Evolutionary conservation across 2,113 vertebrate species (phyloP), one percentile per base, ranked within the genome.

Genomic region (Geococcyx californianus): DNA sequence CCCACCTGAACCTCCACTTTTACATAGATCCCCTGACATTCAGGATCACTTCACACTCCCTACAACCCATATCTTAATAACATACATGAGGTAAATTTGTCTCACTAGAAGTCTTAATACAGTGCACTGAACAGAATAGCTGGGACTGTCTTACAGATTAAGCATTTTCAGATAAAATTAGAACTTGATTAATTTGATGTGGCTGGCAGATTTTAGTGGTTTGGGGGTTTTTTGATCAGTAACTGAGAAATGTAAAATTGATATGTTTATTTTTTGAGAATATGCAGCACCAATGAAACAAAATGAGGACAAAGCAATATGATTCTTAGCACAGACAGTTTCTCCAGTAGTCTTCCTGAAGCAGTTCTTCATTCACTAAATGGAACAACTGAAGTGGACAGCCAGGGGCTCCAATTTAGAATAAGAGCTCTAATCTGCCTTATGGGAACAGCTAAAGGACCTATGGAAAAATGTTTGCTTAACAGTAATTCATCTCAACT

Each of bases 391-490:
- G 54, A 94, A 96, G 45, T 34, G 51, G 64, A 86, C 78, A 76
- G 79, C n/a, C 38, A 89, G 38, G 42, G 40, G 21, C 84, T 94
- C 69, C 82, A 80, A 55, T 87, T 94, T 91, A 92, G 62, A 87
- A 6, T 58, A 89, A 59, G 40, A 92, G 29, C 55, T 88, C 84
- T 88, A 84, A 94, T 84, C 47, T 95, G 75, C 85, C 79, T 88
- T 92, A 94, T 14, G 76, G 92, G 44, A 92, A 36, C 38, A 92
- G 45, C 95, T 80, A 49, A 86, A 94, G 84, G 56, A 93, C 86
- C 93, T 89, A 97, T 89, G 69, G 91, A 97, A 94, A 93, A 92
- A 52, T 56, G 64, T 90, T 93, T 94, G 81, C 78, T 90, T 94
- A 93, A 89, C 33, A 81, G 80, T 26, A 70, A 84, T 96, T 90